Evolutionary conservation across 2,888 invertebrate genomes (phyloP).

Genomic region (Creontiades dilutus): DNA sequence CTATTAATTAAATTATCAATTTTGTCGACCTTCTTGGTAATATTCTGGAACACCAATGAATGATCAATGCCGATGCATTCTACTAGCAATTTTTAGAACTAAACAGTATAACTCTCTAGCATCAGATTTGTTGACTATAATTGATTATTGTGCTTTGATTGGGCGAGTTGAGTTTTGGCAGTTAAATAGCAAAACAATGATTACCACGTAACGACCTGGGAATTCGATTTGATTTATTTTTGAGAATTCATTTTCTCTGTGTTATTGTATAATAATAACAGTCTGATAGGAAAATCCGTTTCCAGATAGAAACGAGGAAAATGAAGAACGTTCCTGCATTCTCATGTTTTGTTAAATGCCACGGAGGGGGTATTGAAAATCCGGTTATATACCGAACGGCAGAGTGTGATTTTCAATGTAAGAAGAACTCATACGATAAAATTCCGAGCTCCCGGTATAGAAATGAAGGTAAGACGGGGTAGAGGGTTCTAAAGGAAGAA

Average conservation of each 20-base stretch:
- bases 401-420: slow-evolving; percentile 35
- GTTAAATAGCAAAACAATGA: too few species aligned
- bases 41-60: too few species aligned
- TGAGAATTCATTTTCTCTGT: neutral
- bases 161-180: too few species aligned
- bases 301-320: too few species aligned
- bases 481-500: slow-evolving; percentile 42
- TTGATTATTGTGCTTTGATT: too few species aligned
- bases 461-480: slow-evolving; percentile 52
- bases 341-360: neutral
- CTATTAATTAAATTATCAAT: too few species aligned
- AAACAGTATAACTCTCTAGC: too few species aligned
- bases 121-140: too few species aligned
- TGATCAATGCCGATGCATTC: too few species aligned
- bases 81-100: too few species aligned
- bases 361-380: neutral
- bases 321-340: neutral
- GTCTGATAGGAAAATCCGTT: neutral
- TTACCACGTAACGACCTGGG: neutral
- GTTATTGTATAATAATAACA: too few species aligned
- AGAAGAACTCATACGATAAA: slow-evolving; percentile 4
- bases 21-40: too few species aligned
- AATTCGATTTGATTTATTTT: neutral
- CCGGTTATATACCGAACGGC: slow-evolving; percentile 5
- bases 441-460: slow-evolving; percentile 10